phyloP scores from a whole-genome alignment of 37 sponge, comb jelly and placozoan genomes.

The Chondrilla cf. caribensis region DNA sequence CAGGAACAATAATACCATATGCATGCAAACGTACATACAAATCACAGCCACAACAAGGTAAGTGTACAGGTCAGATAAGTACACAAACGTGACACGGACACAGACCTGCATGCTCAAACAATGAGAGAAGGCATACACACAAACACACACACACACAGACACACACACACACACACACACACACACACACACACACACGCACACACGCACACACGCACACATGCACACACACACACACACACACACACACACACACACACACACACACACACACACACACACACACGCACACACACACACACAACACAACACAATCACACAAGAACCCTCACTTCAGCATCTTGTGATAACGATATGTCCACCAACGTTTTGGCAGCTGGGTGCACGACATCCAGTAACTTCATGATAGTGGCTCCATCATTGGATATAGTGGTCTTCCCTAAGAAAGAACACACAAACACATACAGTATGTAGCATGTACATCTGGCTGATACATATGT shows the following conservation, averaged over 20 bases:
- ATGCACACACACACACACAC: neutral
- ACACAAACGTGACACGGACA: too few species aligned
- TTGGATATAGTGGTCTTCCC: constrained; percentile 99
- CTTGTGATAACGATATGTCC: constrained; percentile 96
- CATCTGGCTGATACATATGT: too few species aligned
- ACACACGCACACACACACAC: constrained; percentile 8
- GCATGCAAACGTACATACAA: too few species aligned
- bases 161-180: too few species aligned
- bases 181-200: neutral
- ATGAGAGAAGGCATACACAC: too few species aligned
- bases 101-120: too few species aligned
- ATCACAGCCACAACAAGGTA: too few species aligned
- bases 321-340: constrained; percentile 82
- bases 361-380: constrained; percentile 98
- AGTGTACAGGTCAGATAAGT: too few species aligned
- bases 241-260: constrained; percentile 9
- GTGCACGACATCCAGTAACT: constrained; percentile 90
- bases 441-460: constrained; percentile 26
- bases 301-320: neutral
- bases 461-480: too few species aligned
- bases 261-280: constrained; percentile 1
- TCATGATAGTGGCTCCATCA: constrained; percentile 99
- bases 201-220: neutral
- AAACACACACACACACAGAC: too few species aligned
- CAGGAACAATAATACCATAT: too few species aligned